These are phyloP conservation scores for Mormyrus iriodes DNA, from an alignment of 2,113 vertebrate species.

Conservation along the genomic window DNA sequence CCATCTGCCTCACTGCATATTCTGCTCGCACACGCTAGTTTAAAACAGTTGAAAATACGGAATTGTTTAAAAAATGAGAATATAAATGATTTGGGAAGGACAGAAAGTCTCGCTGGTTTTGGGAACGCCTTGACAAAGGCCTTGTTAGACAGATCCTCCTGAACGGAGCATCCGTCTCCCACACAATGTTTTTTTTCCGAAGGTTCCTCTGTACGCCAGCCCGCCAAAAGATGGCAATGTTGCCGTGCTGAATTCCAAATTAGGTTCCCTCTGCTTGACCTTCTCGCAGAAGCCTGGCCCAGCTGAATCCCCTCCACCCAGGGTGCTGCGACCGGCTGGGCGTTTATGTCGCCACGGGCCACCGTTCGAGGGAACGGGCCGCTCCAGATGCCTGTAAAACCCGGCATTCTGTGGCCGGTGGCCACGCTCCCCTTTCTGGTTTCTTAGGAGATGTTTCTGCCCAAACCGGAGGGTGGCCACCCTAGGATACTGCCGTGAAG, in stretches of 20 bases:
- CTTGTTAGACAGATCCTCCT: not conserved
- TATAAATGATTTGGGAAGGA: not conserved
- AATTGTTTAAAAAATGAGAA: not conserved
- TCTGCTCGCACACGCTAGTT: not conserved
- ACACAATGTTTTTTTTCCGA: not conserved
- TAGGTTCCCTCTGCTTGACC: slow-evolving; percentile 37
- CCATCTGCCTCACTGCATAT: not conserved
- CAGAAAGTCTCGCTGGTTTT: not conserved
- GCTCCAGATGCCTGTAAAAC: slow-evolving; percentile 16
- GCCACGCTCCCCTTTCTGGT: not conserved
- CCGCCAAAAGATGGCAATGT: slow-evolving; percentile 95
- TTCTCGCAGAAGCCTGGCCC: slow-evolving; percentile 27
- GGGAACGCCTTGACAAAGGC: not conserved
- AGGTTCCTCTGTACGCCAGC: slow-evolving; percentile 46
- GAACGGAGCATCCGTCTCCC: not conserved
- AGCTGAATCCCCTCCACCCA: slow-evolving; percentile 41
- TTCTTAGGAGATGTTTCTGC: not conserved
- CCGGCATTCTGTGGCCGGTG: not conserved
- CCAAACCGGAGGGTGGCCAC: not conserved
- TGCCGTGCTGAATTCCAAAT: slow-evolving; percentile 75
- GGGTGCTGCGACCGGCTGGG: slow-evolving; percentile 25
- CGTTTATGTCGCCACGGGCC: slow-evolving; percentile 5
- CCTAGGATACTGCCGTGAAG: not conserved
- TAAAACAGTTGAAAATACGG: not conserved
- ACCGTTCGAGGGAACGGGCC: slow-evolving; percentile 30